phyloP scores from a whole-genome alignment of 2,888 invertebrate species.

The Disparrhopalites patrizii region DNA sequence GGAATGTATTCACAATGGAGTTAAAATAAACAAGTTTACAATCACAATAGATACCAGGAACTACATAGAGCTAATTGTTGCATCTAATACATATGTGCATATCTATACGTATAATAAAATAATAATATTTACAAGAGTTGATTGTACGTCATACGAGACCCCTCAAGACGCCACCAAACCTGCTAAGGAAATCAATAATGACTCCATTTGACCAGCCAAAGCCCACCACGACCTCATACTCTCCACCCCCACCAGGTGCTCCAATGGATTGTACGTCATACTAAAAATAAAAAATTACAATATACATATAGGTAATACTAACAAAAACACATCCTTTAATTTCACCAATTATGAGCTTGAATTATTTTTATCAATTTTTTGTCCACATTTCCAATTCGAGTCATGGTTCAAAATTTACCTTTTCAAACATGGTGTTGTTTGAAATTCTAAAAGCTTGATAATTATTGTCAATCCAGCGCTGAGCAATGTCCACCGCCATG shows the following conservation, averaged over 20 bases:
- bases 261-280: slow-evolving; percentile 25
- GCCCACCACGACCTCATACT: slow-evolving; percentile 26
- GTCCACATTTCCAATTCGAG: too few species aligned
- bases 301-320: too few species aligned
- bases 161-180: slow-evolving; percentile 11
- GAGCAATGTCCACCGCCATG: slow-evolving; percentile 68
- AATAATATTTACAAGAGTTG: neutral
- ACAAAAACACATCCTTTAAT: too few species aligned
- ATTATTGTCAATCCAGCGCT: slow-evolving; percentile 77
- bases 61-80: too few species aligned
- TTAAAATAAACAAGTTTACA: too few species aligned
- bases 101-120: neutral
- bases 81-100: neutral
- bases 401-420: too few species aligned
- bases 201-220: slow-evolving; percentile 35
- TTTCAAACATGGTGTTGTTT: slow-evolving; percentile 70
- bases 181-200: slow-evolving; percentile 16
- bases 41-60: too few species aligned
- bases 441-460: slow-evolving; percentile 66
- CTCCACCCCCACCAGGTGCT: slow-evolving; percentile 26
- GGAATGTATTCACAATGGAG: too few species aligned
- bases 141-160: slow-evolving; percentile 9
- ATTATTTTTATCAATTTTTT: too few species aligned
- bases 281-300: slow-evolving; percentile 9
- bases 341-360: too few species aligned